Evolutionary conservation across 2,797 vertebrate genomes (phyloP).

Genomic region (Cyprinella venusta): DNA sequence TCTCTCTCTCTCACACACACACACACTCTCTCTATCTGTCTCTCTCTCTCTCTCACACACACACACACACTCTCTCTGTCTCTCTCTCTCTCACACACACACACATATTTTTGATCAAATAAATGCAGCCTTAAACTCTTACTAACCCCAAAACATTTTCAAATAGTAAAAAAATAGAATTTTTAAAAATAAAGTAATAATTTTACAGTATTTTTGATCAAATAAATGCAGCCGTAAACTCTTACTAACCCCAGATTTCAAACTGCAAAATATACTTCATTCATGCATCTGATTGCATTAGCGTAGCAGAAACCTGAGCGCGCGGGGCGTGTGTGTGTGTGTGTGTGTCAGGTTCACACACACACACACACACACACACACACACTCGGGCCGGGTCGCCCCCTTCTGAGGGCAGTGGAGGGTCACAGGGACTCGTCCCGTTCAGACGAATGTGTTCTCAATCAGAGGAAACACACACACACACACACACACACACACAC

Average conservation of each 20-base stretch:
- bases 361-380: no score
- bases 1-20: not conserved
- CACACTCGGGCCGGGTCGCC: not conserved
- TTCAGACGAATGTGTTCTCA: slow-evolving; percentile 63
- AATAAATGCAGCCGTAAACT: not conserved
- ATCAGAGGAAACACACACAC: slow-evolving; percentile 61
- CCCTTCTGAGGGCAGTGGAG: slow-evolving; percentile 10
- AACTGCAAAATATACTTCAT: not conserved
- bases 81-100: not conserved
- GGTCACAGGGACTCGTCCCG: slow-evolving; percentile 15
- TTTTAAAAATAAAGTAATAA: no score
- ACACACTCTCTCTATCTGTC: not conserved
- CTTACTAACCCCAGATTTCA: not conserved
- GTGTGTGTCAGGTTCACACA: not conserved
- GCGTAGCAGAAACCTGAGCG: slow-evolving; percentile 32
- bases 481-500: no score
- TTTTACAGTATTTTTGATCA: no score
- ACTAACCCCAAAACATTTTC: no score
- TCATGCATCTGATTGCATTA: not conserved
- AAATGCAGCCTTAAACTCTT: no score
- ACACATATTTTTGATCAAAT: no score
- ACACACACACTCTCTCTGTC: not conserved
- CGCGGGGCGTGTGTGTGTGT: not conserved
- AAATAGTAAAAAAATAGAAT: no score
- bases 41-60: not conserved